Percentiles rank a stretch among this genome's conserved stretches.
Conservation (phyloP, 2,888 invertebrate genomes). For the Megaustenia siamemsis region DNA sequence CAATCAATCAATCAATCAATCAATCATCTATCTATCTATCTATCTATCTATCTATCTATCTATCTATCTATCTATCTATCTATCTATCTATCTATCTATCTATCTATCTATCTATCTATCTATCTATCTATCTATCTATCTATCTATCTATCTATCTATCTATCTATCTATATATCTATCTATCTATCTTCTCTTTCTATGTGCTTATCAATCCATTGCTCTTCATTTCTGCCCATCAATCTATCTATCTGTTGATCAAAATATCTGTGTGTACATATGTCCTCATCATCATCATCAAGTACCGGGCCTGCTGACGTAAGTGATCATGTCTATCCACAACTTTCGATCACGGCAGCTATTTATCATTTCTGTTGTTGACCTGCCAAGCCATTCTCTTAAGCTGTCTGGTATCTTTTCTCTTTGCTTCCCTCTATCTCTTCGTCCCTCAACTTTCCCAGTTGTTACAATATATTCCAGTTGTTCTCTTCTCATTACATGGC, state of each 20-base stretch:
- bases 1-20: not conserved
- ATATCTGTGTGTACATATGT: no score
- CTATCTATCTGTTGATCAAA: not conserved
- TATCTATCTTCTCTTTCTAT: not conserved
- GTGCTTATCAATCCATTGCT: not conserved
- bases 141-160: not conserved
- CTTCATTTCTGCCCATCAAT: not conserved
- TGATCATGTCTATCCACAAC: no score
- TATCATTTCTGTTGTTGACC: no score
- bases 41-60: not conserved
- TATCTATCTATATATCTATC: not conserved
- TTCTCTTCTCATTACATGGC: no score
- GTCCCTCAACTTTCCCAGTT: no score
- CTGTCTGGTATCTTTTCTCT: no score
- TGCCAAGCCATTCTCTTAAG: no score
- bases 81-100: not conserved
- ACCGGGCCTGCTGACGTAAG: no score
- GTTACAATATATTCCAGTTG: no score
- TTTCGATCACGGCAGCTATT: no score
- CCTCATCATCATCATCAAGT: no score
- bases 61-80: not conserved
- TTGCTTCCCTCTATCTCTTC: no score
- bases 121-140: not conserved
- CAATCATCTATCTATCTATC: conserved; percentile 4
- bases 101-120: conserved; percentile 9